Evolutionary conservation across 2,888 invertebrate genomes (phyloP), one percentile per base, ranked within the genome.

Genomic region (Cerastis rubricosa): DNA sequence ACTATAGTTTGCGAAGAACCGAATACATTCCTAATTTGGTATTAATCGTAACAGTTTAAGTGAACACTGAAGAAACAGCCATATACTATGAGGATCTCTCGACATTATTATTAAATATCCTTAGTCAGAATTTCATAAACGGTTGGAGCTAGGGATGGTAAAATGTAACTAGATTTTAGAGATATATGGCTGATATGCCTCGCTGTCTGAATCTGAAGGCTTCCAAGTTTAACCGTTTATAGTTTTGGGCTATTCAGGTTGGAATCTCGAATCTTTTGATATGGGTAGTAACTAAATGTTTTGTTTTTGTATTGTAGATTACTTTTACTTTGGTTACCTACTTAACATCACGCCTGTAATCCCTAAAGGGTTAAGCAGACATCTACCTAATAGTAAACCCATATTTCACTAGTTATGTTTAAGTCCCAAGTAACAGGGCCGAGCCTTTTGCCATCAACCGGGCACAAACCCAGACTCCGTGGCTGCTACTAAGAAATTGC

Each of bases 41-140:
- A 43, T 25, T n/a, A 25, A n/a, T 17, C 45, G n/a, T 29, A 0
- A 12, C 40, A 49, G 0, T 0, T 25, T 63, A 67, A 61, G 25
- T 71, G 29, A 49, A 69, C 45, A 61, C 43, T 59, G 22, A 43
- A 40, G 51, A 69, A 73, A 71, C 71, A 59, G 17, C 61, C 47
- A 54, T 59, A 59, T 35, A 49, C n/a, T n/a, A n/a, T n/a, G n/a
- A n/a, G n/a, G n/a, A n/a, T n/a, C n/a, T 29, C 40, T 63, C 35
- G 57, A 72, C 45, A 71, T 77, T 75, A 49, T 72, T 69, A 35
- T 40, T 59, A 47, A n/a, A 29, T 63, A 74, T 72, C 74, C 73
- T 67, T 45, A 61, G 61, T 61, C 68, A 63, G 73, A 85, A 82
- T 76, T 74, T 71, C 51, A 76, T 76, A 54, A 77, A 40, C 35